Evolutionary conservation across 2,888 invertebrate genomes (phyloP), one percentile per base, ranked within the genome.

Genomic region (Lasioglossum calceatum): DNA sequence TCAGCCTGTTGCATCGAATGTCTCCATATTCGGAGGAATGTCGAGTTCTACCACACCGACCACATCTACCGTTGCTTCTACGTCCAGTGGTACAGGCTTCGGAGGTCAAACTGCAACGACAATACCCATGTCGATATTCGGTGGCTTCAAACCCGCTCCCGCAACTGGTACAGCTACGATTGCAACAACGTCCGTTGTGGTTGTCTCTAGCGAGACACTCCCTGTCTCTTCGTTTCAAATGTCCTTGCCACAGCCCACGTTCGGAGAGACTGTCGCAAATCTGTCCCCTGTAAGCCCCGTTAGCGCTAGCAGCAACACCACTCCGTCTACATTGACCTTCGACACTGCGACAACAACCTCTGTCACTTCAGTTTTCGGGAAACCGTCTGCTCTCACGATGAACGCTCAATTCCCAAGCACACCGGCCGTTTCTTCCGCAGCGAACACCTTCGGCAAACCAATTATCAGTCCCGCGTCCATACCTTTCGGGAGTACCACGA

Each of bases 401-500:
- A 87, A 73, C n/a, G 23, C 85, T 1, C 91, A 91, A n/a, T 91
- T 91, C 61, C 71, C 82, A 73, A 82, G 23, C 7, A 81, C 88
- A 14, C 74, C 92, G 0, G n/a, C 19, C 1, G 82, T 77, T 64
- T 81, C 88, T 5, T 82, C 90, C 1, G 50, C 89, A 8, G 70
- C 88, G n/a, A 87, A 78, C 47, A 75, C 85, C 10, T 92, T 92
- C 42, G 89, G 39, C 7, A 87, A 89, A 73, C 42, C 85, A 23
- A 75, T 81, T n/a, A 81, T 81, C 36, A 89, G 81, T 58, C 74
- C 86, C 2, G 71, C 87, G 7, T 79, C 88, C 1, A 79, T 79
- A 36, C 83, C 85, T 8, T 87, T 89, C 12, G 86, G 82, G 42
- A 79, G 71, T 47, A 32, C 83, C 12, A 19, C 89, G 0, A 72